phyloP scores from a whole-genome alignment of 2,888 invertebrate species.

The Aphidoletes aphidimyza region DNA sequence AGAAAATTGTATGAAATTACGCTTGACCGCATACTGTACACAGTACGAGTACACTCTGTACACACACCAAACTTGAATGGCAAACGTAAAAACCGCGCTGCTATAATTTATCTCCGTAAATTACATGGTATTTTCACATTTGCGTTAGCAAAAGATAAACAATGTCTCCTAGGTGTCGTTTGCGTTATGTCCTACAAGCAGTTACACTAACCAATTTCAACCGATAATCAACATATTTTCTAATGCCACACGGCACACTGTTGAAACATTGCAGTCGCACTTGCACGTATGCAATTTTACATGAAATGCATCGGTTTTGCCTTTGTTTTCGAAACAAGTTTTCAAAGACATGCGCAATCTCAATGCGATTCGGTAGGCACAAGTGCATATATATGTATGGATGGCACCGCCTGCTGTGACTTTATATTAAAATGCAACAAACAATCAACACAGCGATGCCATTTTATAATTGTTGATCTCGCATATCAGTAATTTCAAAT shows the following conservation, averaged over 20 bases:
- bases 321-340: conserved; percentile 20
- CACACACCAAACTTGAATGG: conserved; percentile 19
- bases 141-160: conserved; percentile 26
- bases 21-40: not conserved
- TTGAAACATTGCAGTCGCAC: not conserved
- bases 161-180: conserved; percentile 50
- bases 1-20: conserved; percentile 46
- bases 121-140: conserved; percentile 39
- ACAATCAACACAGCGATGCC: not conserved
- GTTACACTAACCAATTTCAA: conserved; percentile 20
- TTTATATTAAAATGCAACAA: not conserved
- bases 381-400: conserved; percentile 10
- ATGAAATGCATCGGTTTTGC: not conserved
- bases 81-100: conserved; percentile 1
- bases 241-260: not conserved
- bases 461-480: conserved; percentile 31
- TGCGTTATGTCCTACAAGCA: conserved; percentile 31
- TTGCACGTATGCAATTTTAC: conserved; percentile 24
- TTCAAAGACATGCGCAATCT: conserved; percentile 15
- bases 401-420: conserved; percentile 38
- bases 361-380: conserved; percentile 7
- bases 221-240: conserved; percentile 33
- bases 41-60: too few relatives aligned
- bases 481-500: not conserved
- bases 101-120: conserved; percentile 35